Evolutionary conservation across 2,113 vertebrate species (phyloP), one percentile per base, ranked within the genome.

Genomic region (Gobius niger): DNA sequence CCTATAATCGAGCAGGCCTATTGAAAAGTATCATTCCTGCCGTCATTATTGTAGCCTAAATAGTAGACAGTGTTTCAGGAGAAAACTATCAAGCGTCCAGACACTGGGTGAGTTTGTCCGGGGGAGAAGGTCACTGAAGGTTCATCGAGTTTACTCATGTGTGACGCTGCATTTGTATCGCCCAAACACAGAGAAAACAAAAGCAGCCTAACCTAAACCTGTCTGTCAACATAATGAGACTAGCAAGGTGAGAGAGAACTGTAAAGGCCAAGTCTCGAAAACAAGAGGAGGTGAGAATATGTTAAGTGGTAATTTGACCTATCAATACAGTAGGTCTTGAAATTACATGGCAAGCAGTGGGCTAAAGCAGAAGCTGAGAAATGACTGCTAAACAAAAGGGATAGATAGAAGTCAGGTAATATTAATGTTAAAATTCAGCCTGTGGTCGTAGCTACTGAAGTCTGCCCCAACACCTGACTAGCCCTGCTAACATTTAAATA

Each of bases 121-220:
- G 2, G 19, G 56, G n/a, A 14, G 44, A 53, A 66, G 76, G 78
- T 78, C 47, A 69, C 40, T 16, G 7, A 15, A 6, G 57, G 76
- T 69, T 80, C 76, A 76, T 11, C 47, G 42, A 0, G 19, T 66
- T 42, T 50, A 42, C 41, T 44, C 42, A 9, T 1, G 65, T 75
- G 51, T 71, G 70, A 78, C 46, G 16, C 54, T 0, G 0, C 0
- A 68, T 66, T 70, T 72, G 72, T 62, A 59, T 79, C 7, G 67
- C 4, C 34, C 18, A 44, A 41, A 8, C 44, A 15, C 13, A 51
- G 68, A 67, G 19, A 76, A 41, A 64, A 78, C 46, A 63, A 89
- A 34, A 88, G 88, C 86, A 52, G 85, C 68, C 76, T 5, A 5
- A 85, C 88, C 68, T 53, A 73, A 84, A 76, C 40, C 76, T 54